Conservation (phyloP, 2,888 invertebrate genomes). For the Heliconius ethilla region DNA sequence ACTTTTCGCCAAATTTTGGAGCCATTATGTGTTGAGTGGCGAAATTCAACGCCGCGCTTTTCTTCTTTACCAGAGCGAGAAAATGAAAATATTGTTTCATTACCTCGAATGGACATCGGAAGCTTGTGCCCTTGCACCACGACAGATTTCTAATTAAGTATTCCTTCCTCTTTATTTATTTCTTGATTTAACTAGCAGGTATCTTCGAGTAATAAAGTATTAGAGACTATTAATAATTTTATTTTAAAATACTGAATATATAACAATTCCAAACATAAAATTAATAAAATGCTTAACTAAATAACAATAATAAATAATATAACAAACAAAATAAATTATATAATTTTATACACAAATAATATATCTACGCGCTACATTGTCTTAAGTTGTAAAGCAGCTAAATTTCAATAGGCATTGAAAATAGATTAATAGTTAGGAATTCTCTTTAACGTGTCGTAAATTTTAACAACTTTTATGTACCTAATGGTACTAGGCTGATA, state of each 20-base stretch:
- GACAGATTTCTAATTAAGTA: too few species aligned
- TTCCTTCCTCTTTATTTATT: background rate
- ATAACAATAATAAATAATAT: slow-evolving; percentile 34
- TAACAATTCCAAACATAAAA: slow-evolving; percentile 43
- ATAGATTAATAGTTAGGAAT: slow-evolving; percentile 15
- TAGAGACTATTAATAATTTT: slow-evolving; percentile 38
- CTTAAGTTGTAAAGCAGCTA: slow-evolving; percentile 31
- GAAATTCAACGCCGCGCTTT: background rate
- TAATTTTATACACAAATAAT: slow-evolving; percentile 24
- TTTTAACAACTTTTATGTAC: slow-evolving; percentile 15
- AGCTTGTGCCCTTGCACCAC: too few species aligned
- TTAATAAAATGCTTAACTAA: slow-evolving; percentile 37
- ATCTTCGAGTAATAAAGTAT: background rate
- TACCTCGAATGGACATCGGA: too few species aligned
- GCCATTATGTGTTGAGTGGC: background rate
- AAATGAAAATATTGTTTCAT: too few species aligned
- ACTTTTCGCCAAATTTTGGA: too few species aligned
- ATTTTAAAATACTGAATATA: slow-evolving; percentile 38
- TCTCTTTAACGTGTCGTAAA: slow-evolving; percentile 10
- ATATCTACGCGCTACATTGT: slow-evolving; percentile 24
- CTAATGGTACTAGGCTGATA: slow-evolving; percentile 18
- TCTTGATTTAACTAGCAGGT: background rate
- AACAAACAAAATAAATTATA: slow-evolving; percentile 36
- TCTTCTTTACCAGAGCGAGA: too few species aligned
- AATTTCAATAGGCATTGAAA: slow-evolving; percentile 17